Conservation (phyloP, 2,888 invertebrate species). For the Drosophila meridionalis region DNA sequence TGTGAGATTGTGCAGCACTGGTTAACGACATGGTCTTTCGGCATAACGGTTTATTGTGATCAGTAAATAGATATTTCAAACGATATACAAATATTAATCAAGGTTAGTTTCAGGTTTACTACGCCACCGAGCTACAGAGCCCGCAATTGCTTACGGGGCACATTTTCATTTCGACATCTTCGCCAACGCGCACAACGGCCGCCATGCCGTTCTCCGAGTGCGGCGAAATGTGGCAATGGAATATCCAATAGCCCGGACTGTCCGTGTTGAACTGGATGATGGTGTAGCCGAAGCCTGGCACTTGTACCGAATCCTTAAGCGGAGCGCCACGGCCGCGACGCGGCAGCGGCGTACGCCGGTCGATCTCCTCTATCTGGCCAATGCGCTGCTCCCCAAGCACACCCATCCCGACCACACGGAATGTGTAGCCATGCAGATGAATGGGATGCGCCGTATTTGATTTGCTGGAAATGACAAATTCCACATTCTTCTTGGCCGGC, state of each 20-base stretch:
- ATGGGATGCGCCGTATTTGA: conserved; percentile 78
- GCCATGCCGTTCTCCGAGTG: conserved; percentile 83
- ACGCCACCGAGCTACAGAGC: conserved; percentile 75
- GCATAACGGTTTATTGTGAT: conserved; percentile 10
- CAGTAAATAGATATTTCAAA: conserved; percentile 1
- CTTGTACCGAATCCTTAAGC: conserved; percentile 81
- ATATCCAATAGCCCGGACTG: conserved; percentile 83
- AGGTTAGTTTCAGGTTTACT: neutral
- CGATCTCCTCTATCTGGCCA: conserved; percentile 78
- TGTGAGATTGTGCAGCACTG: conserved; percentile 7
- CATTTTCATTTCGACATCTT: conserved; percentile 81
- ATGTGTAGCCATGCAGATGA: conserved; percentile 83
- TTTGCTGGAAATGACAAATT: conserved; percentile 77
- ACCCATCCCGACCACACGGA: conserved; percentile 83
- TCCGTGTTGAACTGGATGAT: conserved; percentile 80
- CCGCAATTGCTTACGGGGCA: conserved; percentile 83
- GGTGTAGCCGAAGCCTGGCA: conserved; percentile 81
- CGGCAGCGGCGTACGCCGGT: conserved; percentile 70
- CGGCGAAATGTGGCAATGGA: conserved; percentile 82
- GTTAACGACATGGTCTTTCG: neutral
- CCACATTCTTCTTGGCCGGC: conserved; percentile 77
- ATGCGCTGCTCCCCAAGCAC: conserved; percentile 77
- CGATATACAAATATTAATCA: neutral
- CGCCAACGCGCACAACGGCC: conserved; percentile 79
- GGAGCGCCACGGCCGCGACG: conserved; percentile 75